phyloP scores from a whole-genome alignment of 2,888 invertebrate genomes.

The Tipula vernalis region DNA sequence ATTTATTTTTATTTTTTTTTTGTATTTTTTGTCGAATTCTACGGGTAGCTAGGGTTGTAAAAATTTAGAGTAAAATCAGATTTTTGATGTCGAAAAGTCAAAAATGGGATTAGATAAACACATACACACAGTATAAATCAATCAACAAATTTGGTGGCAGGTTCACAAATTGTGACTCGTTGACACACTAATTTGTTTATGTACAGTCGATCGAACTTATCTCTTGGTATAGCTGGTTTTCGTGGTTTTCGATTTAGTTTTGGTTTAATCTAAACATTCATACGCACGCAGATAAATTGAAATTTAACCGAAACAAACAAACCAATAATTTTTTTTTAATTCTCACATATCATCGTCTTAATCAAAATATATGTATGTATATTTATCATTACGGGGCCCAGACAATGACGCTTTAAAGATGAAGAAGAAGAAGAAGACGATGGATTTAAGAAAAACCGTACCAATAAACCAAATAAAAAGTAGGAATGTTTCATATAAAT shows the following conservation, averaged over 20 bases:
- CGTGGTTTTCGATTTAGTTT: background rate
- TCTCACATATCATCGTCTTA: background rate
- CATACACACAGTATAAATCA: background rate
- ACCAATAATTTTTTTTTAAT: background rate
- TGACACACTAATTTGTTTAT: background rate
- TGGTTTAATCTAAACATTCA: background rate
- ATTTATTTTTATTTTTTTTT: background rate
- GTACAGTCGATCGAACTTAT: background rate
- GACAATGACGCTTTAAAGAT: background rate
- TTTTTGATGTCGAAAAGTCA: background rate
- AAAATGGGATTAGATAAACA: background rate
- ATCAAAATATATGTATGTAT: background rate
- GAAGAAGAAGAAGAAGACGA: background rate
- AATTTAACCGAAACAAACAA: background rate
- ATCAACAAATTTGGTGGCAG: background rate
- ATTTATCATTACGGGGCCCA: background rate
- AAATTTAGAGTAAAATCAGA: background rate
- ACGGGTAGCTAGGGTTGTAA: background rate
- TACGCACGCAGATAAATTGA: background rate
- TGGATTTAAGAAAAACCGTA: background rate
- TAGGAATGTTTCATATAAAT: background rate
- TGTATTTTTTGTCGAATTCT: background rate
- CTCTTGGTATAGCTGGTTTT: background rate
- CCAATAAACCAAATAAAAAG: background rate
- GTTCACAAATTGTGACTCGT: background rate